phyloP scores from a whole-genome alignment of 2,888 invertebrate species.

The Folsomia manolachei region DNA sequence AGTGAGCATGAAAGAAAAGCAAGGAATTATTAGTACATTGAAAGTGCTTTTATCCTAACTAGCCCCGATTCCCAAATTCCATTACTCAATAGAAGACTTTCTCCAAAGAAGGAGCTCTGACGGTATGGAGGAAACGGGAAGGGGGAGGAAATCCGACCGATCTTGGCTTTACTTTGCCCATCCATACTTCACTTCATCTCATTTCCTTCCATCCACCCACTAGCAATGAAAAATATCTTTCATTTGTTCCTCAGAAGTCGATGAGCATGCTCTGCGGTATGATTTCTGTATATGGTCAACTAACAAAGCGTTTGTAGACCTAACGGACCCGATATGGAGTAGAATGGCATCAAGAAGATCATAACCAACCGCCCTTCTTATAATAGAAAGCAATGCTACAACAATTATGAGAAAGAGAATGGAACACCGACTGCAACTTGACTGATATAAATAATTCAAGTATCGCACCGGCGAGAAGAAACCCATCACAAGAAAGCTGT shows the following conservation, averaged over 20 bases:
- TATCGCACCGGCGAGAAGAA: too few relatives aligned
- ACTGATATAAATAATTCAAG: too few relatives aligned
- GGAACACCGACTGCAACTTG: too few relatives aligned
- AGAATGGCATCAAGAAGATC: too few relatives aligned
- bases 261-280: too few relatives aligned
- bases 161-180: not conserved
- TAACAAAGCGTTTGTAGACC: too few relatives aligned
- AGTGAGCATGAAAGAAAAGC: conserved; percentile 5
- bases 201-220: not conserved
- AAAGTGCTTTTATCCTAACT: conserved; percentile 32
- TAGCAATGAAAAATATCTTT: not conserved
- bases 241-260: not conserved
- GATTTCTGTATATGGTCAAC: too few relatives aligned
- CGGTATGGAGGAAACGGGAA: not conserved
- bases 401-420: too few relatives aligned
- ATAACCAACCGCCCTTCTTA: too few relatives aligned
- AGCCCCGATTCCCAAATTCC: conserved; percentile 11
- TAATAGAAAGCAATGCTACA: too few relatives aligned
- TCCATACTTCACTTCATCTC: not conserved
- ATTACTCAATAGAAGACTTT: conserved; percentile 2
- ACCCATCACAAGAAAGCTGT: conserved; percentile 21
- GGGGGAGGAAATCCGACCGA: not conserved
- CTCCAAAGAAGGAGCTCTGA: not conserved
- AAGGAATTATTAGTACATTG: conserved; percentile 23
- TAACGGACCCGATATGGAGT: too few relatives aligned